phyloP scores from a whole-genome alignment of 1,140 invertebrate genomes.

The Drosophila malerkotliana region DNA sequence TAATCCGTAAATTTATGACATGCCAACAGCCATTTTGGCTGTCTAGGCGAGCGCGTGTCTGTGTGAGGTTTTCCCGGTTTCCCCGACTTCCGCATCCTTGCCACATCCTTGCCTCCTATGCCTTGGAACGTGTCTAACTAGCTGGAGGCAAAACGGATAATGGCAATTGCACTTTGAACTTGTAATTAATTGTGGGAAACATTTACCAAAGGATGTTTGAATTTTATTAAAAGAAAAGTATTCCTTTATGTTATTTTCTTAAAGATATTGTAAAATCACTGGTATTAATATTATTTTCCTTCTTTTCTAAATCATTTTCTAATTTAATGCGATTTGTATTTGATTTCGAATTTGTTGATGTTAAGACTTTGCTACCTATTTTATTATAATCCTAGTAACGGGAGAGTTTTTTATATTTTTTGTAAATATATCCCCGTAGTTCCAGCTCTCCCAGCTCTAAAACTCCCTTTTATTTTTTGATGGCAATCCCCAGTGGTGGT shows the following conservation, averaged over 20 bases:
- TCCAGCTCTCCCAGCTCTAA: no score
- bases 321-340: constrained; percentile 1
- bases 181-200: constrained; percentile 59
- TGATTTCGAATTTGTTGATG: neutral
- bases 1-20: constrained; percentile 81
- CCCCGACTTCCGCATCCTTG: neutral
- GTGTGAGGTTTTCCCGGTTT: constrained; percentile 32
- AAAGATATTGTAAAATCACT: no score
- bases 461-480: neutral
- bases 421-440: neutral
- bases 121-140: constrained; percentile 58
- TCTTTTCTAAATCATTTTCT: neutral
- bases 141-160: constrained; percentile 66
- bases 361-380: neutral
- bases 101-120: constrained; percentile 12
- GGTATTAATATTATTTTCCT: no score
- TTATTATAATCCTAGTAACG: constrained; percentile 9
- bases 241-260: no score
- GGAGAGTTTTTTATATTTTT: neutral
- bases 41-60: constrained; percentile 25
- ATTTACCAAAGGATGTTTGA: constrained; percentile 7
- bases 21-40: constrained; percentile 74
- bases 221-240: constrained; percentile 15
- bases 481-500: constrained; percentile 43
- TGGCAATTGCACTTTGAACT: constrained; percentile 76